Conservation (phyloP, 2,113 vertebrate genomes). For the Megaceryle maxima region DNA sequence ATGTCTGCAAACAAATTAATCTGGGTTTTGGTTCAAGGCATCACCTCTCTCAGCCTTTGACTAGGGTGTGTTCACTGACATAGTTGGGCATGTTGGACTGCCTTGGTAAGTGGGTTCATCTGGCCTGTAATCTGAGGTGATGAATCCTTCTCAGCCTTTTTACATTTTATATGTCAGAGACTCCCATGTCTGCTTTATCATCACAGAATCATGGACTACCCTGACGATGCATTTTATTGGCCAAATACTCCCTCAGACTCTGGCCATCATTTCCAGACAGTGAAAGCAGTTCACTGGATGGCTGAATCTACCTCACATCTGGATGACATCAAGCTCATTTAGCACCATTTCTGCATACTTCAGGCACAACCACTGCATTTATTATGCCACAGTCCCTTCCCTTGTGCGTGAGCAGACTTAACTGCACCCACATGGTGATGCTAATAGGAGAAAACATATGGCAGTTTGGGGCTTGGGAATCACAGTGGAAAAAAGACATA, state of each 20-base stretch:
- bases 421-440: neutral
- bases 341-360: neutral
- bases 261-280: neutral
- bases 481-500: neutral
- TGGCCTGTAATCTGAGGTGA: neutral
- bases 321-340: neutral
- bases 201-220: neutral
- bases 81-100: rapidly evolving
- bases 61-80: neutral
- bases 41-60: neutral
- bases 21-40: neutral
- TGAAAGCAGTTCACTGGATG: neutral
- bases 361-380: neutral
- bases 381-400: neutral
- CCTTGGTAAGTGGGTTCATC: neutral
- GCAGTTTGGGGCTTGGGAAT: neutral
- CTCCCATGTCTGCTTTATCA: neutral
- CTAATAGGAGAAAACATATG: neutral
- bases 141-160: neutral
- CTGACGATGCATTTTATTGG: neutral
- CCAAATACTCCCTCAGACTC: neutral
- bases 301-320: neutral
- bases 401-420: neutral
- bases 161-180: neutral
- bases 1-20: neutral